A percentile compares a stretch with the other conserved stretches of the same genome.
These are phyloP conservation scores for Sebastiscus albofasciatus DNA, from an alignment of 2,797 vertebrate species.

Conservation along the genomic window DNA sequence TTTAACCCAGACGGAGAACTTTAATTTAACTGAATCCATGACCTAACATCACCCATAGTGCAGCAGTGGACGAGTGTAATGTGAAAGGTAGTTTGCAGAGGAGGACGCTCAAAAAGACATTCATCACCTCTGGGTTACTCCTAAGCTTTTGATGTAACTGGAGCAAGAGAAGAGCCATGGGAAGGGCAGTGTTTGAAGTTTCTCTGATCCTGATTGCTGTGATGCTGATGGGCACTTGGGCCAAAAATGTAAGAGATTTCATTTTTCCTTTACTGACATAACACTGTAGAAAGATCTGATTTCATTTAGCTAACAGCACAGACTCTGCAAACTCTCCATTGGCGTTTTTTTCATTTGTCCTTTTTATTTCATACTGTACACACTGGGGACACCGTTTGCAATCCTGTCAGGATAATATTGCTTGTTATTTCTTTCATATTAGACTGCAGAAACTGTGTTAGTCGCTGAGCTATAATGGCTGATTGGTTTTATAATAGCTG, in stretches of 20 bases:
- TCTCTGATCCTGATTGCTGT: conserved; percentile 50
- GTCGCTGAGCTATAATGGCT: not conserved
- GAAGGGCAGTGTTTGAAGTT: not conserved
- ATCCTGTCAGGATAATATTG: not conserved
- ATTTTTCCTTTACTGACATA: not conserved
- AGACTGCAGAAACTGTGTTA: not conserved
- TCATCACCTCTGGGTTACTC: not conserved
- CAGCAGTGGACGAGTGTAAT: not conserved
- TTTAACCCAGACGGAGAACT: conserved; percentile 3
- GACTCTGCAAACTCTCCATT: not conserved
- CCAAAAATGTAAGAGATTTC: conserved; percentile 59
- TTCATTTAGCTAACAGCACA: not conserved
- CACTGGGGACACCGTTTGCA: not conserved
- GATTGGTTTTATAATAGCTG: not conserved
- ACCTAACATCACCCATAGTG: not conserved
- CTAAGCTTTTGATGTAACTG: conserved; percentile 3
- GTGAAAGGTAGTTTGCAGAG: conserved; percentile 5
- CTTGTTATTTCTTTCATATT: not conserved
- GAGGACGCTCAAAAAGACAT: not conserved
- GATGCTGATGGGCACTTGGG: conserved; percentile 45
- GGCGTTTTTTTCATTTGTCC: not conserved
- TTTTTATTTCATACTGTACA: not conserved
- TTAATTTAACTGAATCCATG: not conserved
- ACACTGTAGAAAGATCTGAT: not conserved
- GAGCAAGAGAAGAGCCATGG: conserved; percentile 41